These are phyloP conservation scores for Myrmophylax atrothorax DNA, from an alignment of 2,113 vertebrate genomes.

Conservation along the genomic window DNA sequence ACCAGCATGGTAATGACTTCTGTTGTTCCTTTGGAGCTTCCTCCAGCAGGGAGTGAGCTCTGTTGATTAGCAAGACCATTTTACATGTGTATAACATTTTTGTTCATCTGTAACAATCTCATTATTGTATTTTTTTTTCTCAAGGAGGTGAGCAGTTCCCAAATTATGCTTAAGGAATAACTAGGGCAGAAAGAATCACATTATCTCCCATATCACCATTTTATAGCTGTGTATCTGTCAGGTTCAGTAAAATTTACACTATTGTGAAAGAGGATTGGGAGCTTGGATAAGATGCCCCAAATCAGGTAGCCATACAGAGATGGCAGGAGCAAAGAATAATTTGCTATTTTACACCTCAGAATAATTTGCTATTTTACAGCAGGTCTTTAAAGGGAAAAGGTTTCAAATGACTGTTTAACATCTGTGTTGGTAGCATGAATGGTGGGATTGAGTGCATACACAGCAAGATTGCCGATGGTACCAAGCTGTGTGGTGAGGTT, in stretches of 20 bases:
- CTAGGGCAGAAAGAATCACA: neutral
- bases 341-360: neutral
- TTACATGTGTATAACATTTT: conserved; percentile 47
- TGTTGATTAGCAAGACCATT: conserved; percentile 59
- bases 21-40: conserved; percentile 53
- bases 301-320: neutral
- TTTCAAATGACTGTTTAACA: neutral
- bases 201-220: neutral
- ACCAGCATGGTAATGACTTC: conserved; percentile 50
- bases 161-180: neutral
- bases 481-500: neutral
- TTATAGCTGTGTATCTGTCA: neutral
- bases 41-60: conserved; percentile 45
- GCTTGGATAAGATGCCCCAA: neutral
- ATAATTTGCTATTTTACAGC: neutral
- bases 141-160: neutral
- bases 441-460: neutral
- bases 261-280: neutral
- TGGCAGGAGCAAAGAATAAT: neutral
- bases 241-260: neutral
- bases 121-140: neutral
- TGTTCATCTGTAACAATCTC: conserved; percentile 46
- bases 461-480: neutral
- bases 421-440: neutral
- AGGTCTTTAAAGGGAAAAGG: neutral